Percentiles rank a stretch among this genome's conserved stretches.
phyloP scores from a whole-genome alignment of 2,113 vertebrate genomes.

The Sigmodon hispidus region DNA sequence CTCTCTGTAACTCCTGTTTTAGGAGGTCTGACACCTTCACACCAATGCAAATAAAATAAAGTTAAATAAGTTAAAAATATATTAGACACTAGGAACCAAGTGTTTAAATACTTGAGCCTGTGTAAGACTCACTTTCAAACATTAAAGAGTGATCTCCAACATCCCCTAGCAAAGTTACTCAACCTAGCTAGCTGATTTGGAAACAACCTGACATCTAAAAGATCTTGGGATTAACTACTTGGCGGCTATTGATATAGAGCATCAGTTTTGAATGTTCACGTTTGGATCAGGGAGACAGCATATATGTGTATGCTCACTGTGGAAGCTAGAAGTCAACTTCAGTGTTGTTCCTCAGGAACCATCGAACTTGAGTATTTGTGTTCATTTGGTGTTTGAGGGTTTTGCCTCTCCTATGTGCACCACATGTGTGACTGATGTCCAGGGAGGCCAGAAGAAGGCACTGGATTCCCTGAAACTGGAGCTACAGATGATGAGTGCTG shows the following conservation, averaged over 20 bases:
- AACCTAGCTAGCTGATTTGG: neutral
- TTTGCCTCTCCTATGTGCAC: neutral
- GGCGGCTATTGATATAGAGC: neutral
- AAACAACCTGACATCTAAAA: neutral
- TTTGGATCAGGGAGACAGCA: neutral
- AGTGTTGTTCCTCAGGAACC: neutral
- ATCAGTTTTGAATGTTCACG: neutral
- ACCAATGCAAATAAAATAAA: no score
- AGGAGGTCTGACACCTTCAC: no score
- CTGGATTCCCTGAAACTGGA: neutral
- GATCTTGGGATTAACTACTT: neutral
- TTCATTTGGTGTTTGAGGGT: neutral
- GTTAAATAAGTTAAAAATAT: no score
- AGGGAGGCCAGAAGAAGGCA: neutral
- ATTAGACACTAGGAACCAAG: neutral
- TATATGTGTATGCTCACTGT: neutral
- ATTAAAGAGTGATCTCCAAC: neutral
- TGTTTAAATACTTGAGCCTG: neutral
- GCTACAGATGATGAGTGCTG: neutral
- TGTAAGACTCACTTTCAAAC: neutral
- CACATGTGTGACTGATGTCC: no score
- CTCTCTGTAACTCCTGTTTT: no score
- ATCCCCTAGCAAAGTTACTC: neutral
- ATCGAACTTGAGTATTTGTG: neutral
- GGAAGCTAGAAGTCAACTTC: neutral